These are phyloP conservation scores for Synanthedon formicaeformis DNA, from an alignment of 2,888 invertebrate species.

Conservation along the genomic window DNA sequence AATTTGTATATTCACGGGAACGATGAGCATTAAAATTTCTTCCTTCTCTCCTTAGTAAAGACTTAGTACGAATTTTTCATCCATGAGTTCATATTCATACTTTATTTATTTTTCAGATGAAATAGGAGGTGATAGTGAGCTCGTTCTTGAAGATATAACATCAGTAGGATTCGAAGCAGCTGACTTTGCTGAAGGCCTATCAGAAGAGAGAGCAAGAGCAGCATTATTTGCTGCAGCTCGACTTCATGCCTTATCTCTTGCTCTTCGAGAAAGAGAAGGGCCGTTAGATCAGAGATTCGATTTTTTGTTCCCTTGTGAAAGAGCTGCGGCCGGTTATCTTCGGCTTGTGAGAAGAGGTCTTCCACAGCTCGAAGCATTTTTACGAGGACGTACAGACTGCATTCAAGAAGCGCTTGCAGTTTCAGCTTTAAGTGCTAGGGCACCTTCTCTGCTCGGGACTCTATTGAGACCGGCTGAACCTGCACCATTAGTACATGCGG, in stretches of 20 bases:
- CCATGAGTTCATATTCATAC: not conserved
- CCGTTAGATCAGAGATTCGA: constrained; percentile 60
- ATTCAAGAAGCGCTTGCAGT: constrained; percentile 73
- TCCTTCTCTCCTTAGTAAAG: too few relatives aligned
- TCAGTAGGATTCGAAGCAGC: constrained; percentile 74
- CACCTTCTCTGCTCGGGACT: constrained; percentile 78
- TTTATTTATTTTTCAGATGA: constrained; percentile 37
- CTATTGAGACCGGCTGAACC: constrained; percentile 80
- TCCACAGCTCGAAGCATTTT: constrained; percentile 79
- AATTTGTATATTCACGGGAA: too few relatives aligned
- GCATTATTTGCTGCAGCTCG: constrained; percentile 79
- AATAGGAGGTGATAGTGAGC: constrained; percentile 68
- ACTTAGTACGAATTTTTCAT: too few relatives aligned
- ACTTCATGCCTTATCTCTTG: constrained; percentile 79
- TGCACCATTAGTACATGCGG: constrained; percentile 83
- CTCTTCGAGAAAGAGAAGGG: constrained; percentile 55
- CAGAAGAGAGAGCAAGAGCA: constrained; percentile 72
- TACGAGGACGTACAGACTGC: constrained; percentile 75
- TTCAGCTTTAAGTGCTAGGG: constrained; percentile 75
- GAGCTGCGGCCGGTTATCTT: constrained; percentile 84
- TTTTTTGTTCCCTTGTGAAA: constrained; percentile 82
- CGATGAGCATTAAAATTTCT: too few relatives aligned
- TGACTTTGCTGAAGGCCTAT: constrained; percentile 78
- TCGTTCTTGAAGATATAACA: constrained; percentile 81
- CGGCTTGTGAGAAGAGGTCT: constrained; percentile 82